Conservation (phyloP, 2,113 vertebrate species). For the Chamaea fasciata region DNA sequence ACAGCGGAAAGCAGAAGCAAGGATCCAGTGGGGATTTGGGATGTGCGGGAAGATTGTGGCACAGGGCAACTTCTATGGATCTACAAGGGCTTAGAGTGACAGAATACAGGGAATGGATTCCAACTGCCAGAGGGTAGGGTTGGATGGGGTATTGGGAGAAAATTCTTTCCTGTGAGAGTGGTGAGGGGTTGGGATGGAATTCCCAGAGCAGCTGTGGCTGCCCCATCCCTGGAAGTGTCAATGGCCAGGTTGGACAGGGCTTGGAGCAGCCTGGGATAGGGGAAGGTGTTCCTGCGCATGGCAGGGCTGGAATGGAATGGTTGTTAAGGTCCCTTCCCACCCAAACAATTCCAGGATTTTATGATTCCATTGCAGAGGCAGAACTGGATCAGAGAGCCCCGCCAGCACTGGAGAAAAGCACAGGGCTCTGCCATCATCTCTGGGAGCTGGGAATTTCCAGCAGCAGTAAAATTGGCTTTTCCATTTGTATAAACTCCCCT, state of each 20-base stretch:
- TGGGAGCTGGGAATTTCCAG: background rate
- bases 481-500: slow-evolving; percentile 8
- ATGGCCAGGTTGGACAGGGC: fast-evolving
- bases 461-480: background rate
- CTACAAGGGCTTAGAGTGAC: background rate
- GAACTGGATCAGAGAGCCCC: background rate
- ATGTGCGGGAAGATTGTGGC: too few relatives aligned
- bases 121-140: background rate
- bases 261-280: fast-evolving
- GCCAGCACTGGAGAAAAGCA: background rate
- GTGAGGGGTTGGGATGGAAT: background rate
- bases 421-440: background rate
- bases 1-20: fast-evolving
- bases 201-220: background rate
- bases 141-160: background rate
- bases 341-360: background rate
- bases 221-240: background rate
- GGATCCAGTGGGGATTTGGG: fast-evolving
- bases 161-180: background rate
- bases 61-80: background rate
- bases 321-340: too few relatives aligned
- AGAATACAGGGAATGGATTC: background rate
- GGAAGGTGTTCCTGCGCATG: background rate
- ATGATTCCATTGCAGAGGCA: background rate
- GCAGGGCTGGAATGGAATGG: background rate